Conservation (phyloP, 2,797 vertebrate species). For the Hapalemur alaotrensis region DNA sequence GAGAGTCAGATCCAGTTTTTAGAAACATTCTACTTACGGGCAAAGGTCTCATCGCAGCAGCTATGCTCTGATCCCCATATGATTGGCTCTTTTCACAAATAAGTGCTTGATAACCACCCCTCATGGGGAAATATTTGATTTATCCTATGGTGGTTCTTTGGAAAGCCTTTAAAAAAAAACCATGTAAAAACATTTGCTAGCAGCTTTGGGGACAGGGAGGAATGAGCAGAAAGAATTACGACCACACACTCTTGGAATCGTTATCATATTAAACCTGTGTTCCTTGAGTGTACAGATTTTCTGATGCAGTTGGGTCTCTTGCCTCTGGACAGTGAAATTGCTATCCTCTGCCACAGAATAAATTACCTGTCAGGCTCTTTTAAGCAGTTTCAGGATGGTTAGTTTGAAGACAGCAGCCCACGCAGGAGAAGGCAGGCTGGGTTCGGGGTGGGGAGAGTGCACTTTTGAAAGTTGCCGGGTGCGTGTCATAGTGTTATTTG, state of each 20-base stretch:
- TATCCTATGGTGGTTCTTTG: conserved; percentile 55
- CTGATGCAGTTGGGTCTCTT: conserved; percentile 61
- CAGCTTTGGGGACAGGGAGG: not conserved
- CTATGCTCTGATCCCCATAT: not conserved
- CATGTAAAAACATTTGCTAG: not conserved
- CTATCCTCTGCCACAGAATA: conserved; percentile 62
- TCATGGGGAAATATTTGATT: conserved; percentile 73
- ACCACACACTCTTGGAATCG: conserved; percentile 47
- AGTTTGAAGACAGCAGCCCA: conserved; percentile 73
- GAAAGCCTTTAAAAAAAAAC: conserved; percentile 41
- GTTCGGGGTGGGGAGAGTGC: not conserved
- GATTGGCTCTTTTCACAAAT: conserved; percentile 64
- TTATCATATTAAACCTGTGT: conserved; percentile 70
- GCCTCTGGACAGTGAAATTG: conserved; percentile 79
- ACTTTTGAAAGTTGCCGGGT: not conserved
- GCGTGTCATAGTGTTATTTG: conserved; percentile 59
- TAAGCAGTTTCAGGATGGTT: conserved; percentile 79
- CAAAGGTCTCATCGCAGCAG: not conserved
- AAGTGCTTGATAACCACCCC: conserved; percentile 69
- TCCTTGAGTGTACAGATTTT: conserved; percentile 67
- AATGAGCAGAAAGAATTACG: conserved; percentile 57
- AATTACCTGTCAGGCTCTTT: conserved; percentile 80
- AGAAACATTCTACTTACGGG: not conserved
- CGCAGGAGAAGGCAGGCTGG: not conserved
- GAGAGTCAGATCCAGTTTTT: not conserved